A percentile compares a stretch with the other conserved stretches of the same genome.
Conservation (phyloP, 2,797 vertebrate genomes). For the Alosa sapidissima region DNA sequence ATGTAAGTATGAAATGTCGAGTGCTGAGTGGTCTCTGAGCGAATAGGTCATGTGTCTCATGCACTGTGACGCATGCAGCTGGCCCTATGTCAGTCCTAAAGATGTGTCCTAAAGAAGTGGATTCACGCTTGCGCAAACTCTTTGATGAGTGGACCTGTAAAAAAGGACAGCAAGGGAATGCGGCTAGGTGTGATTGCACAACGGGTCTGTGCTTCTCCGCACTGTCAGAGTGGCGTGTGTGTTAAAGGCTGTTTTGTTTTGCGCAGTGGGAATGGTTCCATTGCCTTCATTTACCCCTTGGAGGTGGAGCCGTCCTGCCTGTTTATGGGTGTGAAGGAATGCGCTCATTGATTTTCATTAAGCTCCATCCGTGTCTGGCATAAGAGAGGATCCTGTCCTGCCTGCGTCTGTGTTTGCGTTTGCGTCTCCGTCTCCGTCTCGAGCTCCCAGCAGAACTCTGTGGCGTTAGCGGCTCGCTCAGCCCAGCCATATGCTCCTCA, state of each 20-base stretch:
- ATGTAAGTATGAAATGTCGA: background rate
- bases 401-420: background rate
- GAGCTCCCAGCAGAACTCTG: background rate
- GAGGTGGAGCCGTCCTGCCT: slow-evolving; percentile 45
- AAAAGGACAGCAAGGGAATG: slow-evolving; percentile 48
- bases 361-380: slow-evolving; percentile 50
- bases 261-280: slow-evolving; percentile 49
- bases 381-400: slow-evolving; percentile 39
- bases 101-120: slow-evolving; percentile 48
- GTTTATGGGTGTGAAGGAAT: slow-evolving; percentile 51
- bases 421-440: background rate
- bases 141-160: slow-evolving; percentile 51
- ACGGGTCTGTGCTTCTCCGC: background rate
- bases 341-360: slow-evolving; percentile 58
- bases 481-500: background rate
- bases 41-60: background rate
- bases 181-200: slow-evolving; percentile 36
- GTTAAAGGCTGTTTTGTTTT: background rate
- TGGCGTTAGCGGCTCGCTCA: background rate
- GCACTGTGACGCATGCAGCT: slow-evolving; percentile 39
- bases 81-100: slow-evolving; percentile 40
- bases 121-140: slow-evolving; percentile 53
- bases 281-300: slow-evolving; percentile 52
- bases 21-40: background rate
- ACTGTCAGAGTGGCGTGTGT: slow-evolving; percentile 16